Evolutionary conservation across 1,140 invertebrate species (phyloP).

Genomic region (Zaprionus lachaisei): DNA sequence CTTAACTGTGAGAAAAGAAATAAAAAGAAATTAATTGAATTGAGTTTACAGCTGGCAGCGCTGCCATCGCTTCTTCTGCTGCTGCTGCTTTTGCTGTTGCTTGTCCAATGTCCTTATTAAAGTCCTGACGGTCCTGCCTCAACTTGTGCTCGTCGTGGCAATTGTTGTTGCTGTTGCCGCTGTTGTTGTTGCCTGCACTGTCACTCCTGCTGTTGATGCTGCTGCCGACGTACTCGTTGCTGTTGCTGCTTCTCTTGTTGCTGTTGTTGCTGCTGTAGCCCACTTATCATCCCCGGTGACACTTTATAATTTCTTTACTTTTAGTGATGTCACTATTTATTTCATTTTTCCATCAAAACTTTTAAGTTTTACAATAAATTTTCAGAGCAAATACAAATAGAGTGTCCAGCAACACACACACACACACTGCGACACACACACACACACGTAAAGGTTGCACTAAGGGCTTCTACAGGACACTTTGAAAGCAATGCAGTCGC

Average conservation of each 20-base stretch:
- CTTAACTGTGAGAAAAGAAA: too few species aligned
- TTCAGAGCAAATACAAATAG: constrained; percentile 83
- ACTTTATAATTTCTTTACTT: constrained; percentile 85
- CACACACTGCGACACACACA: constrained; percentile 35
- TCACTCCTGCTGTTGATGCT: constrained; percentile 41
- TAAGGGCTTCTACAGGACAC: constrained; percentile 36
- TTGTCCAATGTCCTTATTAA: constrained; percentile 76
- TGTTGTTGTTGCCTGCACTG: constrained; percentile 51
- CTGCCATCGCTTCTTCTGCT: constrained; percentile 11
- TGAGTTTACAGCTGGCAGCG: constrained; percentile 40
- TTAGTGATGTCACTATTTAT: constrained; percentile 84
- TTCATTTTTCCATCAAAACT: constrained; percentile 84
- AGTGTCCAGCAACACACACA: constrained; percentile 72
- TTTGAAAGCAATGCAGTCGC: constrained; percentile 49
- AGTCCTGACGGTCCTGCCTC: constrained; percentile 76
- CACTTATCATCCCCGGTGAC: constrained; percentile 84
- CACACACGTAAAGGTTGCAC: constrained; percentile 48
- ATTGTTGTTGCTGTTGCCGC: constrained; percentile 42
- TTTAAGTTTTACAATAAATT: constrained; percentile 84
- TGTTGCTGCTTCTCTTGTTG: constrained; percentile 40
- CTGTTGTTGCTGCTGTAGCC: constrained; percentile 70
- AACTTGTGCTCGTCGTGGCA: constrained; percentile 61
- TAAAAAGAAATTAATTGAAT: too few species aligned
- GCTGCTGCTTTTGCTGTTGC: constrained; percentile 41
- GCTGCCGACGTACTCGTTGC: constrained; percentile 48